Evolutionary conservation across 1,140 invertebrate species (phyloP).

Genomic region (Odontomachus brunneus): DNA sequence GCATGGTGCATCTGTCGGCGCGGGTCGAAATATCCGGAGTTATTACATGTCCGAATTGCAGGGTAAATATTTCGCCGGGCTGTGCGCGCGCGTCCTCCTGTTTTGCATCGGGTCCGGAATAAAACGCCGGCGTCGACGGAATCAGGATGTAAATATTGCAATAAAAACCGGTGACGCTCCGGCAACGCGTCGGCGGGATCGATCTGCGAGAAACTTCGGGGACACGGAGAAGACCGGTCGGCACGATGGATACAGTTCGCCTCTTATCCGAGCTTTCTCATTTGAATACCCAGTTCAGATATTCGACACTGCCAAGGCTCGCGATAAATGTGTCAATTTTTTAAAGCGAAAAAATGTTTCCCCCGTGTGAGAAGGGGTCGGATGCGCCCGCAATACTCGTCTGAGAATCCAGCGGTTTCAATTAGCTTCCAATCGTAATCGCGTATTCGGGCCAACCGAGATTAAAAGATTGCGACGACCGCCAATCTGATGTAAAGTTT

Average conservation of each 20-base stretch:
- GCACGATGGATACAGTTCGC: background rate
- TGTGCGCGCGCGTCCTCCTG: conserved; percentile 2
- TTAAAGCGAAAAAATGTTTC: too few species aligned
- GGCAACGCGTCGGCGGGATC: background rate
- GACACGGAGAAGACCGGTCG: too few species aligned
- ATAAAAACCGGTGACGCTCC: conserved; percentile 46
- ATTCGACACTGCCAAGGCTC: too few species aligned
- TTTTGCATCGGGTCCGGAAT: conserved; percentile 48
- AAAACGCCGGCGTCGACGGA: conserved; percentile 51
- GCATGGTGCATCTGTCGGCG: conserved; percentile 31
- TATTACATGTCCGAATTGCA: conserved; percentile 61
- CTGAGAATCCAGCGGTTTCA: too few species aligned
- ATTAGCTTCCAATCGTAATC: too few species aligned
- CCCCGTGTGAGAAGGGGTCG: too few species aligned
- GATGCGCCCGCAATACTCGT: too few species aligned
- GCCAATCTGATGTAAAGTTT: background rate
- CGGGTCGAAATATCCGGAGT: conserved; percentile 50
- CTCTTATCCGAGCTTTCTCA: too few species aligned
- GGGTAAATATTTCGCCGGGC: conserved; percentile 52
- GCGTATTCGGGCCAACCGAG: too few species aligned
- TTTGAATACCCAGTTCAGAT: too few species aligned
- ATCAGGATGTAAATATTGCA: conserved; percentile 58
- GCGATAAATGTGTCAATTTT: too few species aligned
- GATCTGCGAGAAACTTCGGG: conserved; percentile 1
- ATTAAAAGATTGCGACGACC: background rate